Percentiles rank a stretch among this genome's conserved stretches.
These are phyloP conservation scores for Ceriagrion tenellum DNA, from an alignment of 2,888 invertebrate species.

Conservation along the genomic window DNA sequence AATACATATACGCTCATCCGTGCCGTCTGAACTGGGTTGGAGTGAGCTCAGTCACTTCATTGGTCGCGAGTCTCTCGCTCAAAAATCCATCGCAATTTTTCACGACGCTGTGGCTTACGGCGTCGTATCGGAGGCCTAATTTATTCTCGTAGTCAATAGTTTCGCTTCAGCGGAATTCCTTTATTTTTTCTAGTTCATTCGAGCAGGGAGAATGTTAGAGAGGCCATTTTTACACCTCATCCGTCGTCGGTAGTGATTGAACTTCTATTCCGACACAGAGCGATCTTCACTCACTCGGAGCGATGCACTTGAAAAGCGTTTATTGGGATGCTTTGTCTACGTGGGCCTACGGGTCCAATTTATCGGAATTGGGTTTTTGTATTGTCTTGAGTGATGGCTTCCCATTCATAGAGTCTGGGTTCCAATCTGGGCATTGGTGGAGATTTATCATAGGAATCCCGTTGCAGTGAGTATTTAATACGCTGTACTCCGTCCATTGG, in stretches of 20 bases:
- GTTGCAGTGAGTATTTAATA: too few species aligned
- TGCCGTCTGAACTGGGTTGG: neutral
- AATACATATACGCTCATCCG: neutral
- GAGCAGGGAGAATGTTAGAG: neutral
- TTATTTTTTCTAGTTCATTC: neutral
- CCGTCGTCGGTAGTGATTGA: neutral
- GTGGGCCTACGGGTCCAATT: too few species aligned
- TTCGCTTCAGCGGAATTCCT: neutral
- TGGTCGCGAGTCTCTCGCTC: constrained; percentile 42
- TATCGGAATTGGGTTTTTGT: too few species aligned
- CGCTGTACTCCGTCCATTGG: too few species aligned
- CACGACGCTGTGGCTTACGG: constrained; percentile 13
- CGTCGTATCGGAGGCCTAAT: neutral
- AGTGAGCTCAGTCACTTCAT: constrained; percentile 18
- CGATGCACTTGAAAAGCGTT: neutral
- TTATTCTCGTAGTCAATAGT: constrained; percentile 10
- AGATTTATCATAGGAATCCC: too few species aligned
- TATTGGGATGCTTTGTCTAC: neutral
- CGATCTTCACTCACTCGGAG: neutral
- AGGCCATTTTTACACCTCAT: neutral
- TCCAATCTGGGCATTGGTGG: too few species aligned
- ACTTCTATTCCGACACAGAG: neutral
- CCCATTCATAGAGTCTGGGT: too few species aligned
- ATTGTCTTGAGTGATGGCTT: too few species aligned
- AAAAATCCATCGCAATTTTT: constrained; percentile 56